A percentile compares a stretch with the other conserved stretches of the same genome.
Conservation (phyloP, 2,113 vertebrate genomes). For the Manacus vitellinus region DNA sequence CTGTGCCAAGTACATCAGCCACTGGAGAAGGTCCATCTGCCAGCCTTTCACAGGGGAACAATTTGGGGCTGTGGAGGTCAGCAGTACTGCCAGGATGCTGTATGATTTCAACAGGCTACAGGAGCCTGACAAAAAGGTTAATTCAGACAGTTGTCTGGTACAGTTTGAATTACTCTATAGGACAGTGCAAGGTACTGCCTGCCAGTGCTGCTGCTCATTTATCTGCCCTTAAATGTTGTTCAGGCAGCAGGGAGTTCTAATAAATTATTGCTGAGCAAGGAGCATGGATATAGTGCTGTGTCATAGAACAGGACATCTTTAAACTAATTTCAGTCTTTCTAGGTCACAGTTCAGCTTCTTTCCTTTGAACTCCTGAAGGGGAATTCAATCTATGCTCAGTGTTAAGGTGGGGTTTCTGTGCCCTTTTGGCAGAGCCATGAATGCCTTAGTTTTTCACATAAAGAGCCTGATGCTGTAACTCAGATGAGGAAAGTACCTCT, state of each 20-base stretch:
- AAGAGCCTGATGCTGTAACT: not conserved
- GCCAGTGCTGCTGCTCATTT: not conserved
- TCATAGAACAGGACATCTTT: not conserved
- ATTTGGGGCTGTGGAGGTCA: slow-evolving; percentile 36
- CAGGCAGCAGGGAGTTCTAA: not conserved
- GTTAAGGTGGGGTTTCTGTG: not conserved
- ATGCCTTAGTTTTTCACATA: slow-evolving; percentile 48
- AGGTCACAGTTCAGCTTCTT: slow-evolving; percentile 20
- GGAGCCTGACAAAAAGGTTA: slow-evolving; percentile 44
- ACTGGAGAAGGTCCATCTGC: slow-evolving; percentile 23
- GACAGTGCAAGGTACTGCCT: not conserved
- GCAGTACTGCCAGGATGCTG: not conserved
- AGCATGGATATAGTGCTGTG: not conserved
- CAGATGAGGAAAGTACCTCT: not conserved
- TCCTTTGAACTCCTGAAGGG: slow-evolving; percentile 4
- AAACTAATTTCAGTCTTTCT: slow-evolving; percentile 10
- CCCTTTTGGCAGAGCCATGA: not conserved
- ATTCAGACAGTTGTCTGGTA: slow-evolving; percentile 31
- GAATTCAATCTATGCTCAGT: not conserved
- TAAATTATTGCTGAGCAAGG: not conserved
- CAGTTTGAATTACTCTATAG: not conserved
- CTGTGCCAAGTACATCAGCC: slow-evolving; percentile 24
- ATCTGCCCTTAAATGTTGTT: not conserved
- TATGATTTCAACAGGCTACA: not conserved
- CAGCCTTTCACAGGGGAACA: not conserved